Evolutionary conservation across 2,888 invertebrate genomes (phyloP).

Genomic region (Amphipyra tragopoginis): DNA sequence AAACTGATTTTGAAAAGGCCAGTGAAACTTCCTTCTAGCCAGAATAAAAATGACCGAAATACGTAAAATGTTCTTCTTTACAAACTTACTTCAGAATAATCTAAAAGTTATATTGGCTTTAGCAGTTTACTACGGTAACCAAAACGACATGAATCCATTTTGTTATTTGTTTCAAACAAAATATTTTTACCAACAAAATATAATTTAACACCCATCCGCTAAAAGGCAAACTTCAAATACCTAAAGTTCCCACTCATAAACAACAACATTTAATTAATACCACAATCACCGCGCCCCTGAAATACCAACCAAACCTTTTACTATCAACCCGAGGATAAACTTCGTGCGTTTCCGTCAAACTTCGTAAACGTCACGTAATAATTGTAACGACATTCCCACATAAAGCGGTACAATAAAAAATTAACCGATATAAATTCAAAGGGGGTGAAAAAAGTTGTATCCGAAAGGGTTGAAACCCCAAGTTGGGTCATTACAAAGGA

Average conservation of each 20-base stretch:
- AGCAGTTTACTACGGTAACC: no score
- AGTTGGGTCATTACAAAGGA: conserved; percentile 72
- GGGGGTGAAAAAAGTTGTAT: conserved; percentile 61
- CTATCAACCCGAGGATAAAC: conserved; percentile 34
- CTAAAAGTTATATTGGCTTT: no score
- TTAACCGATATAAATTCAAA: conserved; percentile 65
- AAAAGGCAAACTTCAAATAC: conserved; percentile 3
- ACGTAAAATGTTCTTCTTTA: no score
- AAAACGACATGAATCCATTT: no score
- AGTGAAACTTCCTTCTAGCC: no score
- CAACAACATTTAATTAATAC: conserved; percentile 49
- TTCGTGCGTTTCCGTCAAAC: conserved; percentile 45
- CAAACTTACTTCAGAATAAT: no score
- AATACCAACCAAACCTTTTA: conserved; percentile 21
- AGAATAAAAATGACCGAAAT: no score
- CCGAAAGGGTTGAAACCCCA: conserved; percentile 63
- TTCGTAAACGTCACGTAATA: conserved; percentile 50
- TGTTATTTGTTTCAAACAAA: no score
- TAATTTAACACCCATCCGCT: background rate
- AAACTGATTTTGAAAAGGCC: no score
- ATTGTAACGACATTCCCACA: conserved; percentile 47
- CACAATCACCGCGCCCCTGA: conserved; percentile 21
- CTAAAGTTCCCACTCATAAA: conserved; percentile 19
- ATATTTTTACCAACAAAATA: background rate
- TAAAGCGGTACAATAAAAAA: conserved; percentile 58